Evolutionary conservation across 2,888 invertebrate genomes (phyloP), one percentile per base, ranked within the genome.

Genomic region (Marronus borbonicus): DNA sequence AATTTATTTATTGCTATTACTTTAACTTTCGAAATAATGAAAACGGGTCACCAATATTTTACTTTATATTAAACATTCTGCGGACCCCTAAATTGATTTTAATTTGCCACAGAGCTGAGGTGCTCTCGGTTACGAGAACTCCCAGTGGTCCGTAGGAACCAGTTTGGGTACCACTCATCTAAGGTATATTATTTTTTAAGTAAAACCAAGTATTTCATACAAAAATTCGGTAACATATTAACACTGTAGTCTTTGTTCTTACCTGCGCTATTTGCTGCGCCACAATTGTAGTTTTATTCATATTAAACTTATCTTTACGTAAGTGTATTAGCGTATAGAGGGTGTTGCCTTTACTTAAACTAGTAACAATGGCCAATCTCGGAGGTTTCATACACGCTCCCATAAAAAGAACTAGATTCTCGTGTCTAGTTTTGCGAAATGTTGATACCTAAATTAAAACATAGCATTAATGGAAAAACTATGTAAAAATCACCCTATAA

Each of bases 331-430:
- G 96, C 39, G 96, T 96, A 90, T 95, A 97, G 28, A 99, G 92
- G 66, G 98, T 98, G 91, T 94, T 95, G 81, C 98, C 98, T 90
- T 98, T 97, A 90, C 98, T 98, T 88, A 98, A 93, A 85, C 97
- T 97, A 79, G 98, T 99, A 55, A 99, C 98, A 86, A 99, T 98
- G 60, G 98, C 99, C 84, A 99, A 92, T 82, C 95, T 93, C 39
- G 98, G 98, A 80, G 97, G 97, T 89, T 98, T 98, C 97, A 98
- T 98, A 88, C 98, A 99, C 81, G 98, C 99, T 81, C 99, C 99
- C 97, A 99, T 98, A 90, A 99, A 99, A 74, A 99, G 92, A 75
- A 99, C 98, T 82, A 99, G 90, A 91, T 99, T 99, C 89, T 99
- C 99, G 89, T 99, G 99, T 0, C 99, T 93, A 7, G 99, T 98